Percentiles rank a stretch among this genome's conserved stretches.
Conservation (phyloP, 1,140 invertebrate species). For the Mylabris phalerata region DNA sequence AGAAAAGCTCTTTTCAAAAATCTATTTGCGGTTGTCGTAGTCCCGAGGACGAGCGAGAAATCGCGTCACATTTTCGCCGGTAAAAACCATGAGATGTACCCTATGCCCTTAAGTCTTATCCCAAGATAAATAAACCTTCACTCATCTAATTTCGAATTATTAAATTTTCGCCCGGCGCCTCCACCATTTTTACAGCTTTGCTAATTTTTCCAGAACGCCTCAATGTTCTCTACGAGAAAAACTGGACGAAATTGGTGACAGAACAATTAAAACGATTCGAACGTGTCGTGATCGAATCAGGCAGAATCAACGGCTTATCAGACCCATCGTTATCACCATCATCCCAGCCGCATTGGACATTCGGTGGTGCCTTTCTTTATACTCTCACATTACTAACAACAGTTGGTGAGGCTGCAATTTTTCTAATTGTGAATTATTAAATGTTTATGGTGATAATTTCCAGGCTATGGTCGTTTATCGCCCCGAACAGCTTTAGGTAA, state of each 20-base stretch:
- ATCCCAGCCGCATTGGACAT: constrained; percentile 56
- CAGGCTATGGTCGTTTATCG: constrained; percentile 73
- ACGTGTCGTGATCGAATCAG: constrained; percentile 64
- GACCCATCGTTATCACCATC: constrained; percentile 26
- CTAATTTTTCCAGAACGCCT: constrained; percentile 56
- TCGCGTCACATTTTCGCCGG: too few relatives aligned
- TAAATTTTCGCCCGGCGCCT: neutral
- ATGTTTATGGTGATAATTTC: constrained; percentile 17
- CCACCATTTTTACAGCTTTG: neutral
- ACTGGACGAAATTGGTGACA: constrained; percentile 73
- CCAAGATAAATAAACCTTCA: too few relatives aligned
- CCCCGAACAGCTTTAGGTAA: constrained; percentile 72
- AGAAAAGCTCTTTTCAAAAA: too few relatives aligned
- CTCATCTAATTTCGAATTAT: too few relatives aligned
- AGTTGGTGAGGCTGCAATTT: constrained; percentile 55
- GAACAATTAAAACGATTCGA: constrained; percentile 71
- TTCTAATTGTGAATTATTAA: neutral
- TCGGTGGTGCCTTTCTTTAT: constrained; percentile 71
- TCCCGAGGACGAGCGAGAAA: too few relatives aligned
- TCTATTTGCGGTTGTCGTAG: too few relatives aligned
- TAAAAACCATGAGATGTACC: too few relatives aligned
- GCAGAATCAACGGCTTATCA: constrained; percentile 45
- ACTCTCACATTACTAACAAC: constrained; percentile 79
- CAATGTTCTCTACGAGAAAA: constrained; percentile 73
- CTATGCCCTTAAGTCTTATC: too few relatives aligned